Percentiles rank a stretch among this genome's conserved stretches.
These are phyloP conservation scores for Sesamia inferens DNA, from an alignment of 2,888 invertebrate species.

Conservation along the genomic window DNA sequence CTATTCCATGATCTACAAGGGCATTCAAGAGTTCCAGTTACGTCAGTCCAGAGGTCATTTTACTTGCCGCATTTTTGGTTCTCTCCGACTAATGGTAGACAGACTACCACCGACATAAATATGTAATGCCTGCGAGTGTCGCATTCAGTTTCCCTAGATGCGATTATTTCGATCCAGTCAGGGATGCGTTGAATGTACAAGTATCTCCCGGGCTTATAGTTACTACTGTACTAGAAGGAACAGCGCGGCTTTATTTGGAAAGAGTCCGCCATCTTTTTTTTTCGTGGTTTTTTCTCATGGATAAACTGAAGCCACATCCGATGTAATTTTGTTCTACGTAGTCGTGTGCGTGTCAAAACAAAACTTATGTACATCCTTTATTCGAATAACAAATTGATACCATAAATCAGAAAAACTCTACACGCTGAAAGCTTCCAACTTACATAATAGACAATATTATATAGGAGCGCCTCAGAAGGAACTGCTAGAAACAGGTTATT, in stretches of 20 bases:
- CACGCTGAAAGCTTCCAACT: slow-evolving; percentile 13
- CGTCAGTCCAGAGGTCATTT: neutral
- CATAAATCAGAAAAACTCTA: neutral
- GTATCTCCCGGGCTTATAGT: no score
- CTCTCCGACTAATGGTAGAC: neutral
- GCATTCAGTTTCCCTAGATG: neutral
- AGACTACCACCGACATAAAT: neutral
- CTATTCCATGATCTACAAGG: neutral
- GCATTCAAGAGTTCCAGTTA: no score
- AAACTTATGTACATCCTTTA: no score
- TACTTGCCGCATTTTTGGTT: neutral
- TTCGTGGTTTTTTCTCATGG: no score
- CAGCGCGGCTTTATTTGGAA: no score
- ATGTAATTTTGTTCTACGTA: neutral
- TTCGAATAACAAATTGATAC: neutral
- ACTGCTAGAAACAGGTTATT: slow-evolving; percentile 61
- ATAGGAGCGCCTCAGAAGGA: slow-evolving; percentile 51
- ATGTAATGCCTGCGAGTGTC: neutral
- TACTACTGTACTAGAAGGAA: no score
- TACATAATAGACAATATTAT: slow-evolving; percentile 42
- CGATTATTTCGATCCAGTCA: neutral
- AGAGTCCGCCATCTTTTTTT: no score
- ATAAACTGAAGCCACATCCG: no score
- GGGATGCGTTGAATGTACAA: no score
- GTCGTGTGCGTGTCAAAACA: neutral